phyloP scores from a whole-genome alignment of 2,113 vertebrate genomes.

The Hyperopisus bebe region DNA sequence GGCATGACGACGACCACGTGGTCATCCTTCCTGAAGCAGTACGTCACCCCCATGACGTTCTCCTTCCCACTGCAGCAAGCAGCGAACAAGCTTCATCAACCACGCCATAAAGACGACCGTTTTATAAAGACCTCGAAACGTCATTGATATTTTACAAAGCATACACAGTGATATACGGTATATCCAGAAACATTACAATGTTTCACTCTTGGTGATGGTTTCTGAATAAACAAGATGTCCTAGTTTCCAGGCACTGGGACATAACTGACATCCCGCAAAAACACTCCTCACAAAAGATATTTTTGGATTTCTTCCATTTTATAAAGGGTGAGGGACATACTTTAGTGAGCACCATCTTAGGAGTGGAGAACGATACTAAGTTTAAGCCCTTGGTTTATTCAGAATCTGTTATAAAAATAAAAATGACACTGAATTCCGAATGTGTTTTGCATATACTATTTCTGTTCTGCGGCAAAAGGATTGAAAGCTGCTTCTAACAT shows the following conservation, averaged over 20 bases:
- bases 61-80: conserved; percentile 77
- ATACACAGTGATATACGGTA: neutral
- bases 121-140: neutral
- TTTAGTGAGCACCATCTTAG: neutral
- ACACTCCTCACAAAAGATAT: neutral
- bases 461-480: neutral
- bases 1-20: conserved; percentile 97
- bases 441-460: neutral
- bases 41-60: conserved; percentile 92
- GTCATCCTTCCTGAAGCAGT: conserved; percentile 90
- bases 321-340: neutral
- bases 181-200: neutral
- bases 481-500: neutral
- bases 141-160: neutral
- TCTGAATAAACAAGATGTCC: neutral
- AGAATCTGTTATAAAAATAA: neutral
- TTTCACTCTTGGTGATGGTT: neutral
- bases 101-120: neutral
- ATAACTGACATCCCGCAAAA: neutral
- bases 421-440: too few species aligned
- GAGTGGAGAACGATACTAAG: neutral
- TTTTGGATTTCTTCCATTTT: neutral
- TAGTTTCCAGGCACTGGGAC: neutral
- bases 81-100: conserved; percentile 1
- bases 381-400: neutral